Evolutionary conservation across 2,888 invertebrate species (phyloP), one percentile per base, ranked within the genome.

Genomic region (Acronicta aceris): DNA sequence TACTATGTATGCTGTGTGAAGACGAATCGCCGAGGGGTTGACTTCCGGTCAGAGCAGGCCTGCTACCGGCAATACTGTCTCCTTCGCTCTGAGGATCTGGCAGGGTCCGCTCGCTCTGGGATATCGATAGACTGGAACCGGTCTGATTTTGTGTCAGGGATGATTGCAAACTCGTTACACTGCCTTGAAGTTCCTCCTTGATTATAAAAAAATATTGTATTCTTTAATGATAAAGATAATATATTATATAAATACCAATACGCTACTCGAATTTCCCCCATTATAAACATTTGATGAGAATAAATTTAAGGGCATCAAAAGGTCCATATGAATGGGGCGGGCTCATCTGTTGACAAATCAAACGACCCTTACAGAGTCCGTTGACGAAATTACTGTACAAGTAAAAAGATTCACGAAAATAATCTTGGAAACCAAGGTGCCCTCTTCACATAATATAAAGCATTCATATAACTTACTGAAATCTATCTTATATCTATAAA

Each of bases 1-100:
- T 65, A 93, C 93, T 90, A n/a, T 87, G 73, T 27, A 84, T 79
- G 54, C 88, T 91, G 42, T 79, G 82, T 0, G 88, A 82, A 10
- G 85, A 73, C 13, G 65, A 72, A 16, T 84, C 81, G 5, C 73
- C 83, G 1, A 87, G 75, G 2, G 85, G 82, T 48, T 88, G 86
- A 50, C 86, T 89, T 15, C 72, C 72, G 13, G 76, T 78, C 8
- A 90, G 77, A 0, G 63, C 66, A 0, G 84, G 82, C 30, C 85
- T 86, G 68, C 91, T 91, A 21, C 83, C 84, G 0, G 81, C 65
- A 1, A 87, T 70, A 49, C 85, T 89, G 7, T 74, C 78, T 0
- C 83, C 81, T 15, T 79, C 81, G 6, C 76, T 79, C 15, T 59
- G 70, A 36, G 67, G 54, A 25, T 79, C 76, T 0, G 74, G 73